phyloP scores from a whole-genome alignment of 2,113 vertebrate species.

The Edolisoma coerulescens region DNA sequence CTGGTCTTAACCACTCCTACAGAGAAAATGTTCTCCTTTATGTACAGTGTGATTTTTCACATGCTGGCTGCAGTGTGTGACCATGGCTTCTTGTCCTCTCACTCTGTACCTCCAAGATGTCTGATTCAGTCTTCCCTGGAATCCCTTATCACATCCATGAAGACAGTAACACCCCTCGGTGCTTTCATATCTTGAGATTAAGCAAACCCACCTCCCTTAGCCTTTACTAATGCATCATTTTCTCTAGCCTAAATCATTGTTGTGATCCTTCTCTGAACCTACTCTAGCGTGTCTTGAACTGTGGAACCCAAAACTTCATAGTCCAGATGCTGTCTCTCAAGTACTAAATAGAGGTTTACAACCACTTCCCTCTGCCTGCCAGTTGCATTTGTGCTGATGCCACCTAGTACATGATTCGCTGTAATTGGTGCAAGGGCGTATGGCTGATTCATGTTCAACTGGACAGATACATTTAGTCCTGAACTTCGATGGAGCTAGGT shows the following conservation, averaged over 20 bases:
- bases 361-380: background rate
- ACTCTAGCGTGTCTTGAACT: background rate
- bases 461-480: background rate
- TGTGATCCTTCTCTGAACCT: background rate
- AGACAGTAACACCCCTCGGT: background rate
- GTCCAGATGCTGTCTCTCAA: background rate
- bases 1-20: background rate
- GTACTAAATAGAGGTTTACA: background rate
- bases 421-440: background rate
- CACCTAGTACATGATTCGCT: background rate
- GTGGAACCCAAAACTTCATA: background rate
- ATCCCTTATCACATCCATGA: background rate
- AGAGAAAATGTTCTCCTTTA: background rate
- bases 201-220: background rate
- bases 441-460: background rate
- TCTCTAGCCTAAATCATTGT: background rate
- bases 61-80: background rate
- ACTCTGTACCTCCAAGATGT: background rate
- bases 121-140: background rate
- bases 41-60: background rate
- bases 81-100: background rate
- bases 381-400: background rate
- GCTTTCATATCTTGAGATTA: background rate
- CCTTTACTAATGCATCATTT: background rate
- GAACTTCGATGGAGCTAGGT: background rate